Conservation (phyloP, 2,797 vertebrate genomes). For the Yasuhikotakia modesta region DNA sequence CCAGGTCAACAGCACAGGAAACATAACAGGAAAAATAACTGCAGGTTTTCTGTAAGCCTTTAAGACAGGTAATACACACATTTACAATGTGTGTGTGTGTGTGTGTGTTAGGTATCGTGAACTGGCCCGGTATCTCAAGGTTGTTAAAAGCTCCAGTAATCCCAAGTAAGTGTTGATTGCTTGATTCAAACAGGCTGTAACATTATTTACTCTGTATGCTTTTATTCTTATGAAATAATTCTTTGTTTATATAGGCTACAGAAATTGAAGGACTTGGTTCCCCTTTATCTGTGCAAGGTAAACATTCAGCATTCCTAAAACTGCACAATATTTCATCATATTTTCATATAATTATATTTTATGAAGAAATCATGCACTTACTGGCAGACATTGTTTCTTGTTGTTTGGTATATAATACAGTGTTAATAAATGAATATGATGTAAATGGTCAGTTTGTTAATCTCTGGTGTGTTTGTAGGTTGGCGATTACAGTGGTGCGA, state of each 20-base stretch:
- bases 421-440: background rate
- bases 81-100: background rate
- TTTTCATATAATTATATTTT: background rate
- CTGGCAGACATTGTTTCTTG: background rate
- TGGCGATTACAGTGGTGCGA: constrained; percentile 59
- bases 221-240: background rate
- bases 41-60: background rate
- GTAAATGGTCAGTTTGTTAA: too few relatives aligned
- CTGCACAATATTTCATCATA: background rate
- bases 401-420: background rate
- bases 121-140: constrained; percentile 62
- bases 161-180: constrained; percentile 47
- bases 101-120: constrained; percentile 59
- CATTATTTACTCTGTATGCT: background rate
- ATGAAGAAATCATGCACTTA: too few relatives aligned
- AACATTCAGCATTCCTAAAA: too few relatives aligned
- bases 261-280: constrained; percentile 56
- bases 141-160: constrained; percentile 49
- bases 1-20: background rate
- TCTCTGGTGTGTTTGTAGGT: constrained; percentile 42
- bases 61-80: too few relatives aligned
- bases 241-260: constrained; percentile 46
- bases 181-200: background rate
- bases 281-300: constrained; percentile 59
- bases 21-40: background rate